Base-by-base conservation (phyloP, 2,113 vertebrate species). In the Bagarius yarrelli region DNA sequence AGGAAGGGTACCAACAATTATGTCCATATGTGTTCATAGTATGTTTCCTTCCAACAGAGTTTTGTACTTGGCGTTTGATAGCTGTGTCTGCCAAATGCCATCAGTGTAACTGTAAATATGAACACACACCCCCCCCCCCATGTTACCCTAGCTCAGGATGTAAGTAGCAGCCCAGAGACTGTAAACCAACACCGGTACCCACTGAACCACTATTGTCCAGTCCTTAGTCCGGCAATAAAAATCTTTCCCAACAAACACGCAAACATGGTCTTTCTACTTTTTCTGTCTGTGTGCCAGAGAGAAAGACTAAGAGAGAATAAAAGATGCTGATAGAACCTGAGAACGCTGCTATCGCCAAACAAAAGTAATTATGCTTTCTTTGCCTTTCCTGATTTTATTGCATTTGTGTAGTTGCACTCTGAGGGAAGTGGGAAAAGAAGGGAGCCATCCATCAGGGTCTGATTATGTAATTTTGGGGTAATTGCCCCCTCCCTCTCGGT, bases 391-490 rank as follows among this genome's bases (percentile, higher is more conserved):
- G 76, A 72, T 71, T 67, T 84, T 84, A 86, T 86, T 86, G 80
- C 72, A 53, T 86, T 84, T 82, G 76, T 66, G 80, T 66, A 81
- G 79, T 79, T 86, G 84, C 50, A 64, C 75, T 81, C 57, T 83
- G 84, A 70, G 50, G 77, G 84, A 78, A 80, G 72, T 78, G 74
- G 52, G 61, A 66, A 70, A 70, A 71, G 81, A 70, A 79, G 79
- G 36, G 81, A 82, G 73, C 77, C 84, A 87, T 85, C 84, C 82
- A 81, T 87, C 86, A 87, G 86, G 83, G 64, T 40, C 82, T 87
- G 79, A 87, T 87, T 85, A 87, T 87, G 82, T 83, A 83, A 87
- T 87, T 87, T 81, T 70, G 64, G 81, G 81, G 84, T 85, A 85
- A 85, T 80, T 87, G 81, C 72, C 66, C 81, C 81, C 77, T 80